Evolutionary conservation across 2,888 invertebrate genomes (phyloP).

Genomic region (Tetanocera ferruginea): DNA sequence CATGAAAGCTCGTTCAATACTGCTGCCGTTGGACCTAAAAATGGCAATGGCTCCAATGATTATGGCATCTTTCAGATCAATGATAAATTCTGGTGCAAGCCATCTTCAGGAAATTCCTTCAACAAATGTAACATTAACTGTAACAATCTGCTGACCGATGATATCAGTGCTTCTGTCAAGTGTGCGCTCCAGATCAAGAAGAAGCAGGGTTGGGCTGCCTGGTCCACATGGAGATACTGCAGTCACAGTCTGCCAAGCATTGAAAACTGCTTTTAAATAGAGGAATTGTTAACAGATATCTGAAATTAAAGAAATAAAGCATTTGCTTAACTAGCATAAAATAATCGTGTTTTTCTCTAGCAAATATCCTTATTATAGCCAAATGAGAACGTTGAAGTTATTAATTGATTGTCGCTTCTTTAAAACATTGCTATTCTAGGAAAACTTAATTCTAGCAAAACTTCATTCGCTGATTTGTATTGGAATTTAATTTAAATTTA

Average conservation of each 20-base stretch:
- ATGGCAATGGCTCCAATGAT: constrained; percentile 67
- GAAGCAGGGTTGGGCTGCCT: constrained; percentile 63
- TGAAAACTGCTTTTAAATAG: constrained; percentile 57
- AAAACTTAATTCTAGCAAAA: too few species aligned
- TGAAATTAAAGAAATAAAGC: constrained; percentile 30
- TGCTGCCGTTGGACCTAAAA: constrained; percentile 67
- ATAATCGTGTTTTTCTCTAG: too few species aligned
- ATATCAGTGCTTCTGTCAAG: constrained; percentile 56
- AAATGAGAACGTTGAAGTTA: too few species aligned
- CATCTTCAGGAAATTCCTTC: constrained; percentile 54
- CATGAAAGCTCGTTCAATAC: constrained; percentile 66
- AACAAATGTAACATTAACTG: constrained; percentile 60
- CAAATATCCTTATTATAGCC: too few species aligned
- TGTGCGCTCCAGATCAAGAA: constrained; percentile 58
- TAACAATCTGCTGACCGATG: constrained; percentile 56
- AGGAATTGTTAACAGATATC: background rate
- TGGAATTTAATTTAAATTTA: too few species aligned
- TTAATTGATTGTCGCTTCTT: too few species aligned
- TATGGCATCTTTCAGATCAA: constrained; percentile 64
- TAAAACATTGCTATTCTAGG: too few species aligned
- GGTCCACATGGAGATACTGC: constrained; percentile 61
- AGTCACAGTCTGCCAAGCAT: constrained; percentile 56
- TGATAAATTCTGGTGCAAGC: constrained; percentile 59
- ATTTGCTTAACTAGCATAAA: background rate
- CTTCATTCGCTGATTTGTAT: too few species aligned